phyloP scores from a whole-genome alignment of 2,888 invertebrate genomes.

The Trachelus iudaicus region DNA sequence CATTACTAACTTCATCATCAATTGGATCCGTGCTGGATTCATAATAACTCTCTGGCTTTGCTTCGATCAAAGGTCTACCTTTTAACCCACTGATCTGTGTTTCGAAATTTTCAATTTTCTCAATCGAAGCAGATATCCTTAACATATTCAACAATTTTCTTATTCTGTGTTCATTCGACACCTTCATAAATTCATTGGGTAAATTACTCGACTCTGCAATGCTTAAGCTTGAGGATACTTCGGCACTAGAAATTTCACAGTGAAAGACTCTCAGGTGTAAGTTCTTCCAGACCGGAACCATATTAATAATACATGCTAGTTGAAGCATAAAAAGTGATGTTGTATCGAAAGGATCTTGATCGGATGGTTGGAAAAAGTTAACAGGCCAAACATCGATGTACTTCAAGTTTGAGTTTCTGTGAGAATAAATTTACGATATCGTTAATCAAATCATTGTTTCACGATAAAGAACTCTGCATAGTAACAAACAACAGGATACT shows the following conservation, averaged over 20 bases:
- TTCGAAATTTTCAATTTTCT: conserved; percentile 76
- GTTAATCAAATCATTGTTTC: conserved; percentile 8
- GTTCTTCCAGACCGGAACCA: conserved; percentile 90
- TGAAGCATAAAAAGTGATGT: conserved; percentile 96
- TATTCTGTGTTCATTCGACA: conserved; percentile 67
- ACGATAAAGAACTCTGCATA: conserved; percentile 21
- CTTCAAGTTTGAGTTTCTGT: conserved; percentile 73
- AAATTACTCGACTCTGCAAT: conserved; percentile 65
- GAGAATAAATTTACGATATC: conserved; percentile 15
- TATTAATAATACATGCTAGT: conserved; percentile 93
- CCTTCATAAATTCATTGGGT: conserved; percentile 56
- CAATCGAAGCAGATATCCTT: conserved; percentile 87
- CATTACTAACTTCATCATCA: conserved; percentile 62
- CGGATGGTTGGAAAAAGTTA: conserved; percentile 84
- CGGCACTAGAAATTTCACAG: conserved; percentile 71
- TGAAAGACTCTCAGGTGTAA: conserved; percentile 88
- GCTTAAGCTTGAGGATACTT: conserved; percentile 54
- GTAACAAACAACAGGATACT: conserved; percentile 40
- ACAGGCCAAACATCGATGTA: conserved; percentile 99
- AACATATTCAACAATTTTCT: conserved; percentile 82
- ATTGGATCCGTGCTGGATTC: conserved; percentile 50
- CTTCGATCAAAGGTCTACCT: conserved; percentile 54
- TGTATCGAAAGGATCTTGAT: conserved; percentile 86
- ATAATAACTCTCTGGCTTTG: conserved; percentile 40
- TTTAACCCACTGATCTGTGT: conserved; percentile 68